Conservation (phyloP, 1,140 invertebrate genomes). For the Bombus balteatus region DNA sequence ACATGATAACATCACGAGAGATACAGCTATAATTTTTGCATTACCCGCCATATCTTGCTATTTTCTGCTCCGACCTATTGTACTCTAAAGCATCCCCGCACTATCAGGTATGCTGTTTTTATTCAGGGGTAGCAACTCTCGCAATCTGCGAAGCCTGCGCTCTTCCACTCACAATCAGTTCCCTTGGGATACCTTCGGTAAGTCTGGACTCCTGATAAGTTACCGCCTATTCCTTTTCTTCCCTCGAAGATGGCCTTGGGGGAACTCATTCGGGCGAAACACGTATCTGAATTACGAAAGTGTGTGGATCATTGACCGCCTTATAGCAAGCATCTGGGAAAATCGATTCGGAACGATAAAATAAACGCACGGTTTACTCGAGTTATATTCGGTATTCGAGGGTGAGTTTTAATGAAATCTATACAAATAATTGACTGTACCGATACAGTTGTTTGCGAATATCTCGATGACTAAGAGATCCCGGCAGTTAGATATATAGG, state of each 20-base stretch:
- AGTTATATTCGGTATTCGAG: too few relatives aligned
- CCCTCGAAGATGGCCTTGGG: constrained; percentile 58
- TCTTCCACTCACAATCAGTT: constrained; percentile 26
- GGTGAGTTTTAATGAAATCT: too few relatives aligned
- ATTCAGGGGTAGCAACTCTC: constrained; percentile 55
- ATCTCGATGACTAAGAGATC: too few relatives aligned
- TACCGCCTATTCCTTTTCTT: constrained; percentile 78
- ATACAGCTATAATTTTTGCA: not conserved
- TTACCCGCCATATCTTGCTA: too few relatives aligned
- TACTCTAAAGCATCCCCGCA: not conserved
- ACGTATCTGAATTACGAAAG: constrained; percentile 18
- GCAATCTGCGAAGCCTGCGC: constrained; percentile 66
- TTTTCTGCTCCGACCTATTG: not conserved
- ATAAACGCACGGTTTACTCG: too few relatives aligned
- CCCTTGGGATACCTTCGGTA: constrained; percentile 62
- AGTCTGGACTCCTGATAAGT: constrained; percentile 72
- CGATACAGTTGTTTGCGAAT: too few relatives aligned
- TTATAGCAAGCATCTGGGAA: constrained; percentile 21
- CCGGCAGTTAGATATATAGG: too few relatives aligned
- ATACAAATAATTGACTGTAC: too few relatives aligned
- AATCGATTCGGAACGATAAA: constrained; percentile 29
- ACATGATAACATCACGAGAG: not conserved
- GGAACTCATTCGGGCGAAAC: constrained; percentile 12
- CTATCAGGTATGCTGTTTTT: not conserved
- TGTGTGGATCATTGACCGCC: constrained; percentile 15